A percentile compares a stretch with the other conserved stretches of the same genome.
phyloP scores from a whole-genome alignment of 2,797 vertebrate species.

The Morus bassanus region DNA sequence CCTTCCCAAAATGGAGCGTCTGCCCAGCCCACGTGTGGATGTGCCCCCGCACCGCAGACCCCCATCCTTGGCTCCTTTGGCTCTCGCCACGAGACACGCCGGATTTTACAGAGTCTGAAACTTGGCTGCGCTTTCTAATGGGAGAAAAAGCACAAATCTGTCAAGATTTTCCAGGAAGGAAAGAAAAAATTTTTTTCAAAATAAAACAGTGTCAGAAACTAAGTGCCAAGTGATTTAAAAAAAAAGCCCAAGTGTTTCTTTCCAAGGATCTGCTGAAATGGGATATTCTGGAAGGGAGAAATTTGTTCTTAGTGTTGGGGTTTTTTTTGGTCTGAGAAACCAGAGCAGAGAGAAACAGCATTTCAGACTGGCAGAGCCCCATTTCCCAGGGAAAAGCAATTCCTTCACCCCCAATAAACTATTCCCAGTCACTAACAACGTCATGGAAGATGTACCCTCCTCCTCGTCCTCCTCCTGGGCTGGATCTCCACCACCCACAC shows the following conservation, averaged over 20 bases:
- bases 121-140: not conserved
- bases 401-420: not conserved
- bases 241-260: not conserved
- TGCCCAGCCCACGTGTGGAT: not conserved
- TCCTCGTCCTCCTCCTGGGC: not conserved
- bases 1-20: not conserved
- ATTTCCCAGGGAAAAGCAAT: not conserved
- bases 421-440: rapidly evolving
- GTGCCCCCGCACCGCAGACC: not conserved
- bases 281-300: constrained; percentile 1
- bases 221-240: not conserved
- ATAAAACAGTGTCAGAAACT: not conserved
- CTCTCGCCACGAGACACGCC: not conserved
- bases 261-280: not conserved
- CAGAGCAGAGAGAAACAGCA: not conserved
- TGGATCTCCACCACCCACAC: not conserved
- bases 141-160: not conserved
- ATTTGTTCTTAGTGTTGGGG: not conserved
- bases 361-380: not conserved
- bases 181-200: not conserved
- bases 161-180: not conserved
- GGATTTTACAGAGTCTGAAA: not conserved
- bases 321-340: not conserved
- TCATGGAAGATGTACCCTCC: rapidly evolving
- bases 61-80: not conserved